Evolutionary conservation across 2,797 vertebrate species (phyloP).

Genomic region (Peromyscus aztecus): DNA sequence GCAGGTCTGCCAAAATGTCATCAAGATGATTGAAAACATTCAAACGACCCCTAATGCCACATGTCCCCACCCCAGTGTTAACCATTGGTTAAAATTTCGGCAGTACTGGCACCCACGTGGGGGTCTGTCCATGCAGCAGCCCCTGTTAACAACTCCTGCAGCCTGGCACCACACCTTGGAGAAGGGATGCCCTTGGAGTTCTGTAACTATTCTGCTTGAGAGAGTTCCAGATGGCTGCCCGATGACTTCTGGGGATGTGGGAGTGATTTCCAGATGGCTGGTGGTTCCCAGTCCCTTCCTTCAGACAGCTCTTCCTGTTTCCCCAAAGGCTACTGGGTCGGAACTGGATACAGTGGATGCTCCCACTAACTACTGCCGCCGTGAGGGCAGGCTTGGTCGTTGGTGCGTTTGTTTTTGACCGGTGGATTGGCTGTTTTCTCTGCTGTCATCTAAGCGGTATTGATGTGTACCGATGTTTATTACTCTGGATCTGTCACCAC

Average conservation of each 20-base stretch:
- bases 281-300: neutral
- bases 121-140: neutral
- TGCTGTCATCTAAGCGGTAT: neutral
- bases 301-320: neutral
- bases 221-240: neutral
- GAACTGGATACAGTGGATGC: neutral
- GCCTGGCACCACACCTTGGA: accelerated
- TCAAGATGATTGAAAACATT: neutral
- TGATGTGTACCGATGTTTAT: accelerated
- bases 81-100: neutral
- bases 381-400: neutral
- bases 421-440: neutral
- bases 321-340: neutral
- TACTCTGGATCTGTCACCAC: neutral
- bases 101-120: too few species aligned
- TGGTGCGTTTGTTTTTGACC: neutral
- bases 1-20: neutral
- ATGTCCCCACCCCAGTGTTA: neutral
- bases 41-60: too few species aligned
- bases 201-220: neutral
- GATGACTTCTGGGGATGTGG: neutral
- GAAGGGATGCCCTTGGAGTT: neutral
- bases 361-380: neutral
- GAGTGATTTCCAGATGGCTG: slow-evolving; percentile 2
- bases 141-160: neutral